Evolutionary conservation across 2,888 invertebrate genomes (phyloP), one percentile per base, ranked within the genome.

Genomic region (Drosophila pegasa): DNA sequence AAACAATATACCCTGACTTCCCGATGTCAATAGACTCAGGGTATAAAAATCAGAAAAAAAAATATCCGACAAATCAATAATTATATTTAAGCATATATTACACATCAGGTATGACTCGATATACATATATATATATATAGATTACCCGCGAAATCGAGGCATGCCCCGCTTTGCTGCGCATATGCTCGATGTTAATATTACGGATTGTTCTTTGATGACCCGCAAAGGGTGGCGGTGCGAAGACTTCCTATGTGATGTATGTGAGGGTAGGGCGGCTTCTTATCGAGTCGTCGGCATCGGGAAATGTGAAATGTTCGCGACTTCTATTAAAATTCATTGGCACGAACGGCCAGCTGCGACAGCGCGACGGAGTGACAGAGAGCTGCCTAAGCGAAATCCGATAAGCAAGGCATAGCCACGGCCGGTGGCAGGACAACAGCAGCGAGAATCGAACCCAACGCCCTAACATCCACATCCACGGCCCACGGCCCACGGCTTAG

Each of bases 271-370:
- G 45, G 40, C 18, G 40, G 60, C 43, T 64, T 20, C 27, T 25
- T 45, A 71, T 67, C 67, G 57, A 57, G 47, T 45, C 54, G 47
- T 43, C 41, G 40, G 43, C 35, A 66, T 52, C 54, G 35, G 29
- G 41, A 65, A 56, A 56, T 59, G 27, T 61, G 41, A 67, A 56
- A 56, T 56, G 10, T 64, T 45, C 65, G 54, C 38, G 57, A 66
- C 56, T 75, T 57, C 63, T 66, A 83, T 86, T 86, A 77, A 83
- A 78, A 83, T 83, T 83, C 77, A 83, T 80, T 80, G 76, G 71
- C 76, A 82, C 70, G 64, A 45, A 71, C 40, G 40, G 48, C 47
- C 31, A 35, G 43, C 43, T 41, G 50, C 33, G 51, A 7, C 51
- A n/a, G n/a, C n/a, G n/a, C n/a, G n/a, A n/a, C n/a, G n/a, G n/a